Evolutionary conservation across 2,888 invertebrate species (phyloP).

Genomic region (Caenorhabditis becei): DNA sequence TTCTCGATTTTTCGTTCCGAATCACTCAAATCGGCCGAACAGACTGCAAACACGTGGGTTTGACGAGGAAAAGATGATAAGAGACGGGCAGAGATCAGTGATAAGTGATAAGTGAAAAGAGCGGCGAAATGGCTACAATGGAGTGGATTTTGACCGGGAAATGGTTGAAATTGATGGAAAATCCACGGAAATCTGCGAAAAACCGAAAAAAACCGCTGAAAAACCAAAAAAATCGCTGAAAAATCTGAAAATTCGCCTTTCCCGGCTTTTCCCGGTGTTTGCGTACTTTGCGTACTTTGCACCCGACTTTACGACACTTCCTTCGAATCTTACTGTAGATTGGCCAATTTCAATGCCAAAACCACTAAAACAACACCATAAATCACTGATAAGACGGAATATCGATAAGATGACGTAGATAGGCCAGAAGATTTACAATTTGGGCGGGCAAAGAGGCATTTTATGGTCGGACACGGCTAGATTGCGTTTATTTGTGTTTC

Average conservation of each 20-base stretch:
- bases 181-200: neutral
- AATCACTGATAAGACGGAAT: neutral
- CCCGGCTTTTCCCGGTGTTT: neutral
- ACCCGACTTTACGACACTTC: neutral
- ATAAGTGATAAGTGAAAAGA: neutral
- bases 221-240: neutral
- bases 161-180: too few relatives aligned
- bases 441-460: neutral
- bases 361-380: neutral
- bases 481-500: neutral
- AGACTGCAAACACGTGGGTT: conserved; percentile 2
- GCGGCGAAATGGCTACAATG: neutral
- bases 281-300: neutral
- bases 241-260: neutral
- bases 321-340: neutral
- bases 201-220: too few relatives aligned
- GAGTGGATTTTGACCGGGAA: too few relatives aligned
- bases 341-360: neutral
- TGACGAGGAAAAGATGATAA: neutral
- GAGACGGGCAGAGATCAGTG: neutral
- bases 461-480: neutral
- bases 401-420: conserved; percentile 14
- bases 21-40: neutral
- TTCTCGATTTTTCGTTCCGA: neutral
- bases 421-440: conserved; percentile 15